Conservation (phyloP, 1,140 invertebrate genomes). For the Lepidostoma basale region DNA sequence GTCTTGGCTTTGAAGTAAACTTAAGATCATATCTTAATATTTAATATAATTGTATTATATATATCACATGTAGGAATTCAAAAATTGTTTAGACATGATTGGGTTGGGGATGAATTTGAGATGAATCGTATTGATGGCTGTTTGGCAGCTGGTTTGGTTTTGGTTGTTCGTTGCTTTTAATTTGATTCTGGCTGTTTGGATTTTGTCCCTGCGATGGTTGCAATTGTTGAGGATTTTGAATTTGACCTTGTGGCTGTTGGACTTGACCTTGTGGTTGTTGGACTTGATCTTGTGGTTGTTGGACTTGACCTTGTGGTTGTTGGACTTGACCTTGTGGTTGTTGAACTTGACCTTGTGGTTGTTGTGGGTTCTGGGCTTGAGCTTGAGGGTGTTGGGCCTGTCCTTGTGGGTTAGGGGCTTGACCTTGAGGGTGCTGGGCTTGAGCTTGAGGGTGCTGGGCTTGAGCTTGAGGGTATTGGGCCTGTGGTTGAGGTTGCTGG, state of each 20-base stretch:
- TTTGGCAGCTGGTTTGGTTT: constrained; percentile 22
- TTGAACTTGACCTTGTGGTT: no score
- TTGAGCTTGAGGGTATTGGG: constrained; percentile 37
- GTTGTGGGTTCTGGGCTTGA: constrained; percentile 20
- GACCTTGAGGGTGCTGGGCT: constrained; percentile 44
- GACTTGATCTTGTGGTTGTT: no score
- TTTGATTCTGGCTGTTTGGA: not conserved
- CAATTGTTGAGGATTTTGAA: not conserved
- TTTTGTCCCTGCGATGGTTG: constrained; percentile 12
- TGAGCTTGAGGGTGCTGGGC: constrained; percentile 49
- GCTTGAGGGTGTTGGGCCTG: constrained; percentile 10
- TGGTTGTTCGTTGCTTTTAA: constrained; percentile 13
- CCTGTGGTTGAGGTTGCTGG: constrained; percentile 31
- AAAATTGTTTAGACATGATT: not conserved
- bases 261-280: no score
- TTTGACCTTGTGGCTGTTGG: constrained; percentile 26
- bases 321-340: no score
- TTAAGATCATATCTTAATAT: no score
- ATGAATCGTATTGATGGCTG: no score
- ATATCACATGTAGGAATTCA: constrained; percentile 2
- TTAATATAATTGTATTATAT: no score
- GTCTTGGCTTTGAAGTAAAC: no score
- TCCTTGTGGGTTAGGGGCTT: not conserved
- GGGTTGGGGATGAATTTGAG: not conserved
- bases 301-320: no score